Evolutionary conservation across 2,888 invertebrate species (phyloP), one percentile per base, ranked within the genome.

Genomic region (Steromphala cineraria): DNA sequence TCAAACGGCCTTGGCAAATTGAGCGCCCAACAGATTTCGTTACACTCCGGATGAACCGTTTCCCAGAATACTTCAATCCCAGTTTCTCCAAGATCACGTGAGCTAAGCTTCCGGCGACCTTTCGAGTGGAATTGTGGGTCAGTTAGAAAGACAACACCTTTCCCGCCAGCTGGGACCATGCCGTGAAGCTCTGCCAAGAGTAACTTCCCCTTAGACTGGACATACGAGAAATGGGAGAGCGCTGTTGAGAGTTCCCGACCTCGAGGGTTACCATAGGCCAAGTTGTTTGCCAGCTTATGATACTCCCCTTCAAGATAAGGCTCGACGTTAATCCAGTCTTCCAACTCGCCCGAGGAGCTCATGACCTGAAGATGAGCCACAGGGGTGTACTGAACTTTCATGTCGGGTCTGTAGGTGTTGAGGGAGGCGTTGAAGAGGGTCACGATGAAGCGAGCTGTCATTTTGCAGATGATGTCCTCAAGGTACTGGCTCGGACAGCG

Each of bases 181-280:
- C 85, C 85, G 24, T 85, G 85, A 10, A 84, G 78, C 53, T 85
- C 85, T n/a, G 80, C 82, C 17, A 85, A 53, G 83, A 85, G 82
- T 21, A 84, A 53, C 28, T 81, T 62, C 0, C 84, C 83, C 13
- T 67, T 24, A 2, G 85, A 81, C 67, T 78, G 53, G 31, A 62
- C 46, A 53, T 81, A 80, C 0, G 84, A 75, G 80, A 85, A 85
- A 62, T 85, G 85, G 0, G 80, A 79, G 36, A 85, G 82, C 0
- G 85, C 82, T 4, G 82, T 81, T 5, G 82, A 78, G 56, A 83
- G 52, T 13, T 82, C 75, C 15, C 74, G 53, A 15, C 81, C 81
- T n/a, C 78, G 78, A 1, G 62, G 74, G 24, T 82, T 79, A 56
- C 84, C 80, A 62, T 79, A 82, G 40, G 74, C 53, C 24, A 82